A percentile compares a stretch with the other conserved stretches of the same genome.
Conservation (phyloP, 2,888 invertebrate species). For the Matsumyia berberina region DNA sequence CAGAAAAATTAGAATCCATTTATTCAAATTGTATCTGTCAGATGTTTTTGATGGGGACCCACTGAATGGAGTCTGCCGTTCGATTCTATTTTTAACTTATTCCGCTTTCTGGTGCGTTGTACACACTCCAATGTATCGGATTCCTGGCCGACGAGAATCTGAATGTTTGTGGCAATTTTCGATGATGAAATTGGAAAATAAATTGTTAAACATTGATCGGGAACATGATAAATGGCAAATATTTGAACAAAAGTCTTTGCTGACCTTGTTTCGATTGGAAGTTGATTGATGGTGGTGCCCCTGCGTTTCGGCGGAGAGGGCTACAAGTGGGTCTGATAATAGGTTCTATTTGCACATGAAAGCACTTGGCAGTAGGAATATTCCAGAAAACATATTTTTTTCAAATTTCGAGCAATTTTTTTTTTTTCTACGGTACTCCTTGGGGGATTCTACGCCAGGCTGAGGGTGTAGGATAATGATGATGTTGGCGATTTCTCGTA, state of each 20-base stretch:
- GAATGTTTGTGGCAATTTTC: slow-evolving; percentile 4
- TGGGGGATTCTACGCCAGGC: neutral
- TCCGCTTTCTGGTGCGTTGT: neutral
- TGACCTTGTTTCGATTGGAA: neutral
- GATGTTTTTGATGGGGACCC: neutral
- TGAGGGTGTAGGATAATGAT: neutral
- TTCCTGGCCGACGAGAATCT: neutral
- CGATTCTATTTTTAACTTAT: slow-evolving; percentile 10
- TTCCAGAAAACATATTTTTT: neutral
- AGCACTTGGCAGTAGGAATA: slow-evolving; percentile 3
- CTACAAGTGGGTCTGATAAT: slow-evolving; percentile 5
- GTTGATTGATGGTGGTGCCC: slow-evolving; percentile 17
- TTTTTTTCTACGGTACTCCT: neutral
- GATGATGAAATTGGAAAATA: slow-evolving; percentile 26
- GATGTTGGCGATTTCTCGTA: neutral
- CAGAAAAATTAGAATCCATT: neutral
- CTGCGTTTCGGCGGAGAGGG: neutral
- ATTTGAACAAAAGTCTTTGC: slow-evolving; percentile 13
- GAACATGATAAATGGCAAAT: slow-evolving; percentile 42
- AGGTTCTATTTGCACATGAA: slow-evolving; percentile 5
- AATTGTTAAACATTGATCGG: slow-evolving; percentile 18
- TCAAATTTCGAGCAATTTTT: neutral
- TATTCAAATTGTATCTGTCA: neutral
- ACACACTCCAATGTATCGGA: neutral
- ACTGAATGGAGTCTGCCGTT: neutral